phyloP scores from a whole-genome alignment of 2,113 vertebrate species.

The Archilochus colubris region DNA sequence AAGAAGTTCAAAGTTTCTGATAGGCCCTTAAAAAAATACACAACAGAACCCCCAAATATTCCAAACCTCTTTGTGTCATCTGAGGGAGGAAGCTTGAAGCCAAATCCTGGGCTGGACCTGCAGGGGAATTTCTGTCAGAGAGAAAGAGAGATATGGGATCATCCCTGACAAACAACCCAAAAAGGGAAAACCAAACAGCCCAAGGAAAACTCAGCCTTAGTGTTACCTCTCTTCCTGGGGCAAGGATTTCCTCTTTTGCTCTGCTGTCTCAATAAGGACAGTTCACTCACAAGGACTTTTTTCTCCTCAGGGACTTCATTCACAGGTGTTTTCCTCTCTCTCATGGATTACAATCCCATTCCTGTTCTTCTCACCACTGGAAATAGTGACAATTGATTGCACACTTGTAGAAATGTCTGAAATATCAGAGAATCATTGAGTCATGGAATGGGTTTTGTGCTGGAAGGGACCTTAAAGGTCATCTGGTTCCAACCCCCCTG shows the following conservation, averaged over 20 bases:
- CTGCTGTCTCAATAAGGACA: neutral
- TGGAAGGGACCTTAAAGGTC: no score
- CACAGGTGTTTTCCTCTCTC: neutral
- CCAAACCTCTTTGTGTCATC: fast-evolving
- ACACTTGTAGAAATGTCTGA: neutral
- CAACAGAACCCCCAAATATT: neutral
- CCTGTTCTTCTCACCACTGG: neutral
- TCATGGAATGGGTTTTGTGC: no score
- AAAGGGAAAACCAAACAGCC: neutral
- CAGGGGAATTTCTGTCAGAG: no score
- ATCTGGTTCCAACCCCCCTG: no score
- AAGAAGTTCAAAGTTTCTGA: neutral
- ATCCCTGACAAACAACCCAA: neutral
- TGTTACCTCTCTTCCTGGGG: neutral
- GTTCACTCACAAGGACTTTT: neutral
- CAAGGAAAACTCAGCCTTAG: neutral
- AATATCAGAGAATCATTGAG: neutral
- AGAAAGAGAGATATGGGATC: neutral
- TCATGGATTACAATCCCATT: fast-evolving
- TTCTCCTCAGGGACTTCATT: no score
- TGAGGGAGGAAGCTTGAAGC: neutral
- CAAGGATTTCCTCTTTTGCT: neutral
- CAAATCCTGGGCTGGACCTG: no score
- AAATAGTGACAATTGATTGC: neutral
- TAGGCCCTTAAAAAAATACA: neutral